A percentile compares a stretch with the other conserved stretches of the same genome.
These are phyloP conservation scores for Macropodus opercularis DNA, from an alignment of 2,797 vertebrate species.

Conservation along the genomic window DNA sequence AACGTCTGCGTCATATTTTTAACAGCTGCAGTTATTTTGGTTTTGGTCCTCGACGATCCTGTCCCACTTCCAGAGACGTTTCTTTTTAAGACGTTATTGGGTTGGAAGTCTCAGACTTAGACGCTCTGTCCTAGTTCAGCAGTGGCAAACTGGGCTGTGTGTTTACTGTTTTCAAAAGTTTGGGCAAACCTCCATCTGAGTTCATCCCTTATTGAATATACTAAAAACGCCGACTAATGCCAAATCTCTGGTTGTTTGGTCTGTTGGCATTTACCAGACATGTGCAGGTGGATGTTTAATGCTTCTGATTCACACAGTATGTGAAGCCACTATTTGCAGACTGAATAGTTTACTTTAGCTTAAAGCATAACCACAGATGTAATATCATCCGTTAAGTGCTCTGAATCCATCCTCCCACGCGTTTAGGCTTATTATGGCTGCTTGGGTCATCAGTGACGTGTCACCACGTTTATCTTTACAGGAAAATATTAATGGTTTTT, in stretches of 20 bases:
- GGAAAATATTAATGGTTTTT: neutral
- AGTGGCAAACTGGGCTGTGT: neutral
- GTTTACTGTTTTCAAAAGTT: neutral
- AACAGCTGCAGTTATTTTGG: slow-evolving; percentile 6
- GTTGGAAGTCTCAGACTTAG: slow-evolving; percentile 14
- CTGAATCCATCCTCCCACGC: neutral
- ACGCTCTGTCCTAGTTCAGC: slow-evolving; percentile 28
- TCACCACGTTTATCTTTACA: neutral
- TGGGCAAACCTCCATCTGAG: too few species aligned
- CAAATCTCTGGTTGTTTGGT: too few species aligned
- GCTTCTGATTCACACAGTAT: too few species aligned
- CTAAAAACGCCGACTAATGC: too few species aligned
- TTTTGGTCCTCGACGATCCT: slow-evolving; percentile 1
- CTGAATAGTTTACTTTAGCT: neutral
- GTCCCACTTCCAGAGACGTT: slow-evolving; percentile 31
- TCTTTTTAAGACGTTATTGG: slow-evolving; percentile 13
- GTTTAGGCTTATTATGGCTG: neutral
- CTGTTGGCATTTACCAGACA: neutral
- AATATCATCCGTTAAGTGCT: neutral
- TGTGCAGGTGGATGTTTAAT: too few species aligned
- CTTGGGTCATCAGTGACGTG: neutral
- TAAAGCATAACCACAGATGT: neutral
- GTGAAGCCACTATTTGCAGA: neutral
- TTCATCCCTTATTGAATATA: too few species aligned
- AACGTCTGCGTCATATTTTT: neutral